phyloP scores from a whole-genome alignment of 2,113 vertebrate species.

The Laticauda laticaudata region DNA sequence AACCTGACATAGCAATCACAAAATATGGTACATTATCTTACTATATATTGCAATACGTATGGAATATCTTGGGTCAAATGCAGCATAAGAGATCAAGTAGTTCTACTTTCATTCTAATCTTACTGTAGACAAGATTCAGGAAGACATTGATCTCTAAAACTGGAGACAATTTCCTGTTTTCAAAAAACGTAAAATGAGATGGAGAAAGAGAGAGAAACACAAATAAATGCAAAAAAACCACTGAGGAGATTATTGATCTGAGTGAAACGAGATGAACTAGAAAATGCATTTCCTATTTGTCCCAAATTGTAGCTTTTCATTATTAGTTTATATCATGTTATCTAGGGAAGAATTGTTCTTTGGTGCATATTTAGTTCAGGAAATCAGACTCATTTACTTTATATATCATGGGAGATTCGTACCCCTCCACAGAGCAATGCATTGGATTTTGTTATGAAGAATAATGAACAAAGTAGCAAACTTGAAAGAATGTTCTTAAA shows the following conservation, averaged over 20 bases:
- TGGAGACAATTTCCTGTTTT: slow-evolving; percentile 65
- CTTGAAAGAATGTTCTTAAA: background rate
- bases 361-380: slow-evolving; percentile 6
- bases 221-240: slow-evolving; percentile 57
- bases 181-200: slow-evolving; percentile 54
- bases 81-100: background rate
- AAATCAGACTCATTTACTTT: slow-evolving; percentile 29
- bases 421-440: background rate
- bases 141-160: slow-evolving; percentile 45
- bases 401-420: background rate
- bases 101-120: slow-evolving; percentile 22
- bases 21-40: background rate
- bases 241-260: slow-evolving; percentile 50
- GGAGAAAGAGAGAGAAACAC: slow-evolving; percentile 47
- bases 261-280: slow-evolving; percentile 48
- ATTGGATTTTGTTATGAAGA: background rate
- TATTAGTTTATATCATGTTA: slow-evolving; percentile 34
- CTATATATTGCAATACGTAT: background rate
- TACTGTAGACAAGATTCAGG: slow-evolving; percentile 28
- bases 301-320: slow-evolving; percentile 27
- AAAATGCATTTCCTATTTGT: slow-evolving; percentile 47
- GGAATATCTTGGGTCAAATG: background rate
- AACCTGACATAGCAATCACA: background rate
- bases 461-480: background rate
- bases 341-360: slow-evolving; percentile 28